Evolutionary conservation across 2,888 invertebrate genomes (phyloP), one percentile per base, ranked within the genome.

Genomic region (Ferdinandea cuprea): DNA sequence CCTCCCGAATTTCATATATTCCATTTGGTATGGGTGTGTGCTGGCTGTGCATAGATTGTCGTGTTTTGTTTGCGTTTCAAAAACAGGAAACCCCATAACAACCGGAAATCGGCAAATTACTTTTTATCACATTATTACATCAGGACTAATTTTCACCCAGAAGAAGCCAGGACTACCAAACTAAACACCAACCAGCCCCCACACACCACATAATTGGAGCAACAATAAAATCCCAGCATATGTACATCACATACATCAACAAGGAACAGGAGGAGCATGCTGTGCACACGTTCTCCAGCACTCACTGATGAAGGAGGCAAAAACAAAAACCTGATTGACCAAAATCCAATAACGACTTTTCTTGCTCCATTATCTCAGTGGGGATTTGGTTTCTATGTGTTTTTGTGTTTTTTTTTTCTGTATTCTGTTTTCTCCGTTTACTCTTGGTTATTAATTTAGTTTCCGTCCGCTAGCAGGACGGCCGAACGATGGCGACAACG

Each of bases 31-130:
- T 40, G 2, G 11, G 17, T 56, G 9, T 6, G 1, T 17, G 8
- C 15, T 40, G 7, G 13, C 13, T n/a, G 37, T 37, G 25, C 35
- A 4, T 37, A 25, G n/a, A 30, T 15, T 37, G 37, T 40, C 58
- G 52, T 78, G 46, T 59, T 78, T 59, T 66, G 78, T 68, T 72
- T 69, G 59, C 66, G 59, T 78, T 73, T 78, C 77, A 50, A 56
- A 72, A 72, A 78, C 63, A 68, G 72, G 72, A 78, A 83, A 58
- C 83, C 63, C 66, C 32, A 78, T 72, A 78, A 78, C 58, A 68
- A 83, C 72, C 72, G 83, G 83, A 83, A 83, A 83, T 78, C 63
- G 68, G 72, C 68, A 68, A 73, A 83, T 83, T 83, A 78, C 78
- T 72, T 77, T 73, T 78, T 72, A 83, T 83, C 83, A 78, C 71